Conservation (phyloP, 2,797 vertebrate species). For the Eutrigla gurnardus region DNA sequence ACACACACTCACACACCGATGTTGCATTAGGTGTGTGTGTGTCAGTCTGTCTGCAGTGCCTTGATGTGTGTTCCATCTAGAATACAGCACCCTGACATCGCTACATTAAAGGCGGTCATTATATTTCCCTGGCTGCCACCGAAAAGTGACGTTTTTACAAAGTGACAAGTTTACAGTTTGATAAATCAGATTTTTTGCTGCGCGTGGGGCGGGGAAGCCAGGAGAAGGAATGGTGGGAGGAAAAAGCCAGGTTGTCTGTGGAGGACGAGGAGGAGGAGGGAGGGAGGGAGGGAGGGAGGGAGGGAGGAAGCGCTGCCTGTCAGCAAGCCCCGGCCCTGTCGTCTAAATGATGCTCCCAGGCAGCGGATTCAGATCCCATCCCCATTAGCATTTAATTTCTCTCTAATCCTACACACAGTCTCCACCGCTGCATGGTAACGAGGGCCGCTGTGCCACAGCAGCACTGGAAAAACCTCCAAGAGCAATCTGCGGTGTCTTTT, state of each 20-base stretch:
- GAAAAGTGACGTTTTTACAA: constrained; percentile 86
- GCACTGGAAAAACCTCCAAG: constrained; percentile 57
- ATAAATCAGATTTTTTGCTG: constrained; percentile 81
- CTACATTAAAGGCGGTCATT: constrained; percentile 87
- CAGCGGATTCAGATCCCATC: constrained; percentile 84
- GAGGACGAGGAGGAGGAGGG: constrained; percentile 62
- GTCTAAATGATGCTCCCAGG: constrained; percentile 83
- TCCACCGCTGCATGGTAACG: constrained; percentile 74
- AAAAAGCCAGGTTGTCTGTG: constrained; percentile 52
- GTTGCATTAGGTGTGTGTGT: constrained; percentile 59
- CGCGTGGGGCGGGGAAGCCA: constrained; percentile 54
- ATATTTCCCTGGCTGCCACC: constrained; percentile 83
- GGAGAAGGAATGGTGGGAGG: constrained; percentile 57
- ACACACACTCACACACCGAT: constrained; percentile 27
- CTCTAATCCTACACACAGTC: constrained; percentile 83
- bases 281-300: constrained; percentile 54
- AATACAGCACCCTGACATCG: constrained; percentile 75
- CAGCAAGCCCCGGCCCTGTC: constrained; percentile 73
- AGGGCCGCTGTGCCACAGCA: constrained; percentile 66
- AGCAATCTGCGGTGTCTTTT: constrained; percentile 77
- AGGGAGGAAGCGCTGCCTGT: constrained; percentile 74
- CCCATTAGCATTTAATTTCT: constrained; percentile 90
- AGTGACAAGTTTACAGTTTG: constrained; percentile 90
- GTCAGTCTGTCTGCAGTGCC: constrained; percentile 57
- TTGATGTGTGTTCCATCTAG: constrained; percentile 70